Percentiles rank a stretch among this genome's conserved stretches.
Evolutionary conservation across 2,888 invertebrate species (phyloP).

Genomic region (Heliconius hortense): DNA sequence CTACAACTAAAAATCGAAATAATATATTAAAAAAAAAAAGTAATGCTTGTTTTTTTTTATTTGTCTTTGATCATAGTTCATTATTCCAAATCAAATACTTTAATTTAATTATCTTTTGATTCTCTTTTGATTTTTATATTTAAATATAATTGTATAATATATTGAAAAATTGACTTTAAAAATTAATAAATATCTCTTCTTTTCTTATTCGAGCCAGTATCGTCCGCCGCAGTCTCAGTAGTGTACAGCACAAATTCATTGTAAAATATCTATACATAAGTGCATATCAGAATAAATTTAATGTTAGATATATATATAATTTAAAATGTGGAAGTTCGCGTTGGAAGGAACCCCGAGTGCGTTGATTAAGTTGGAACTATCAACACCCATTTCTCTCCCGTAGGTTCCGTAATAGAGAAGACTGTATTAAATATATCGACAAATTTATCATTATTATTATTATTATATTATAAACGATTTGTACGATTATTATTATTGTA

Average conservation of each 20-base stretch:
- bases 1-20: not conserved
- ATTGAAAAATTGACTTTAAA: not conserved
- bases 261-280: slow-evolving; percentile 73
- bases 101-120: too few species aligned
- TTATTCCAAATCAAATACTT: not conserved
- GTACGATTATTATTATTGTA: slow-evolving; percentile 17
- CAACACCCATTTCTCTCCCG: slow-evolving; percentile 25
- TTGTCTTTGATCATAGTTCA: not conserved
- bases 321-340: slow-evolving; percentile 54
- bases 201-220: not conserved
- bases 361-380: slow-evolving; percentile 26
- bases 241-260: slow-evolving; percentile 80
- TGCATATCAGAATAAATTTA: slow-evolving; percentile 79
- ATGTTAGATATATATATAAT: slow-evolving; percentile 69
- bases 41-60: not conserved
- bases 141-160: not conserved
- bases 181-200: not conserved
- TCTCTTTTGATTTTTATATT: not conserved
- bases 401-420: slow-evolving; percentile 43
- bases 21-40: not conserved
- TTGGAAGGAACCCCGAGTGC: slow-evolving; percentile 31
- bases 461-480: slow-evolving; percentile 26
- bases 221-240: slow-evolving; percentile 47
- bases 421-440: slow-evolving; percentile 43
- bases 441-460: slow-evolving; percentile 35